Conservation (phyloP, 1,140 invertebrate species). For the Trichonephila inaurata region DNA sequence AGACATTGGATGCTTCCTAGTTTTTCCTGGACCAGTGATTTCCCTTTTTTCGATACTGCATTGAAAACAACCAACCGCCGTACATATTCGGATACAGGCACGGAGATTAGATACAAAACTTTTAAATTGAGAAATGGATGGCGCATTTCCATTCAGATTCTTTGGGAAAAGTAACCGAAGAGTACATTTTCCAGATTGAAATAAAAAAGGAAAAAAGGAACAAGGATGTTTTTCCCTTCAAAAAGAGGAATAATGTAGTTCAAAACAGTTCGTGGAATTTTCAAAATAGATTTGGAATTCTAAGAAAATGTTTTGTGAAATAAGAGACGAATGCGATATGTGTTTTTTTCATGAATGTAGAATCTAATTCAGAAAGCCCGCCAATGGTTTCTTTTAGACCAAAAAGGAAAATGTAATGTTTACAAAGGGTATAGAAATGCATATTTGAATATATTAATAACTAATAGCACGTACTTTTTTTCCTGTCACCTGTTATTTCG, state of each 20-base stretch:
- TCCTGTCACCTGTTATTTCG: too few species aligned
- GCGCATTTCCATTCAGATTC: constrained; percentile 67
- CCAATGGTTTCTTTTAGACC: neutral
- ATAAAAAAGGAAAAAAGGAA: neutral
- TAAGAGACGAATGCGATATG: neutral
- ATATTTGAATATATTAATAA: too few species aligned
- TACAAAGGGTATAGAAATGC: too few species aligned
- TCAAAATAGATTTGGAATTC: constrained; percentile 24
- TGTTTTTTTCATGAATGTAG: neutral
- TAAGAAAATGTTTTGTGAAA: neutral
- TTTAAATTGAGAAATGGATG: constrained; percentile 53
- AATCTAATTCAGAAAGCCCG: neutral
- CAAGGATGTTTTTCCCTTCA: neutral
- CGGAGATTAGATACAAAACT: constrained; percentile 72
- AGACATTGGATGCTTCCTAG: constrained; percentile 27
- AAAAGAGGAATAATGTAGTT: neutral
- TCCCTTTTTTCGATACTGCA: constrained; percentile 48
- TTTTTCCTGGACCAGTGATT: constrained; percentile 58
- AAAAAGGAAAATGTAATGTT: neutral
- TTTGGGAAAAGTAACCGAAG: constrained; percentile 8
- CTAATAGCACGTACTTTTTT: too few species aligned
- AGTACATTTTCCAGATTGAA: neutral
- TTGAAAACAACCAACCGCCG: constrained; percentile 29
- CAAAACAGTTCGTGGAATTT: neutral
- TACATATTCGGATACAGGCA: constrained; percentile 43